A percentile compares a stretch with the other conserved stretches of the same genome.
These are phyloP conservation scores for Cassiopea andromeda DNA, from an alignment of 30 jellyfish, hydroid and myxozoan species.

Conservation along the genomic window DNA sequence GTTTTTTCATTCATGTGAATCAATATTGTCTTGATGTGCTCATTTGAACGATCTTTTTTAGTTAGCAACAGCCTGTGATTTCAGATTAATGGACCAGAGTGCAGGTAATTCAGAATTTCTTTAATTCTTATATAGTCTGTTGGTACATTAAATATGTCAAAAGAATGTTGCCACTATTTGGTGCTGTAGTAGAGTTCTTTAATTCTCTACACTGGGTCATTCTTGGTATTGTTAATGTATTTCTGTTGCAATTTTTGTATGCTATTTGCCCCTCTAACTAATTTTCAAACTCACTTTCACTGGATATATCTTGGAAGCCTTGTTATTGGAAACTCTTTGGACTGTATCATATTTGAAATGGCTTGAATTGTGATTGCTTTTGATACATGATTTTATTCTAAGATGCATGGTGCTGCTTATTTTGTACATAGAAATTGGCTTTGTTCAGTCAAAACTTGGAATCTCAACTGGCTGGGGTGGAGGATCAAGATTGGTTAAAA, in stretches of 20 bases:
- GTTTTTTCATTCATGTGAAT: no score
- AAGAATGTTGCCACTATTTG: background rate
- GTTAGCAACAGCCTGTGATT: slow-evolving; percentile 92
- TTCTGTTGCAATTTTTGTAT: no score
- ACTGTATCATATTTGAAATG: no score
- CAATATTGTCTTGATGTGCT: no score
- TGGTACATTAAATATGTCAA: background rate
- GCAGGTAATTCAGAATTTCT: slow-evolving; percentile 56
- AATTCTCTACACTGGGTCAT: no score
- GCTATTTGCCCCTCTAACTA: no score
- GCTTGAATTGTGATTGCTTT: background rate
- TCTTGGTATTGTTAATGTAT: no score
- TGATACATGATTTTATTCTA: background rate
- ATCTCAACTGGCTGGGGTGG: slow-evolving; percentile 98
- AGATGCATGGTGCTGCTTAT: background rate
- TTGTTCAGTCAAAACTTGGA: slow-evolving; percentile 85
- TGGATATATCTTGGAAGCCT: no score
- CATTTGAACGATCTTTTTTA: background rate
- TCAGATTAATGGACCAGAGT: slow-evolving; percentile 64
- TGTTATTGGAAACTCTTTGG: no score
- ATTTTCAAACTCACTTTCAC: no score
- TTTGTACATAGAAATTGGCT: slow-evolving; percentile 63
- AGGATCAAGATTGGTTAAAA: slow-evolving; percentile 71
- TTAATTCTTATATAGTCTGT: background rate
- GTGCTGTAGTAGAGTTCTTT: no score